These are phyloP conservation scores for Mirza zaza DNA, from an alignment of 2,113 vertebrate species.

Conservation along the genomic window DNA sequence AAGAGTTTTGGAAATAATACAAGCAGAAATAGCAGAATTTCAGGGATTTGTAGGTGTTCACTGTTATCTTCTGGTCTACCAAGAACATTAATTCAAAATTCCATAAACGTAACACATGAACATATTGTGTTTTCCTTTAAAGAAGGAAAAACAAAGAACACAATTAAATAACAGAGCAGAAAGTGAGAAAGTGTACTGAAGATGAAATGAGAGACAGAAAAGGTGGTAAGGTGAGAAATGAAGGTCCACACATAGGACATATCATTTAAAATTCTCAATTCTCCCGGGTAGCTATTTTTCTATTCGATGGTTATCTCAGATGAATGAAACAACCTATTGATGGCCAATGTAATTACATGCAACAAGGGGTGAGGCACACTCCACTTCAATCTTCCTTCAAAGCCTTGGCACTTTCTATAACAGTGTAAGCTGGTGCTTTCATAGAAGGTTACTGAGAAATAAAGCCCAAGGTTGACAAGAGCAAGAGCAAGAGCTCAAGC, in stretches of 20 bases:
- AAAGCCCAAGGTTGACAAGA: neutral
- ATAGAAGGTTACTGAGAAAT: neutral
- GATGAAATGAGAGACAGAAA: neutral
- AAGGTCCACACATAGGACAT: neutral
- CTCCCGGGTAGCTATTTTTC: neutral
- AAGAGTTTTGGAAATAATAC: neutral
- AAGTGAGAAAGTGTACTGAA: neutral
- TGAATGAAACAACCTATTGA: neutral
- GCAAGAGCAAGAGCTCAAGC: too few relatives aligned
- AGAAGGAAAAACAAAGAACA: neutral
- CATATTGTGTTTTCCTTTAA: neutral
- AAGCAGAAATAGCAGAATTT: neutral
- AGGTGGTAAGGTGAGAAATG: neutral
- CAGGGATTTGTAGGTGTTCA: neutral
- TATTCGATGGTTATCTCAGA: neutral
- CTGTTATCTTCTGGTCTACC: neutral
- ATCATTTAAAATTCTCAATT: fast-evolving
- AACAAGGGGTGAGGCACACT: neutral
- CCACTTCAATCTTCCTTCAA: neutral
- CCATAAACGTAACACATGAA: neutral
- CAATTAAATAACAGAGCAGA: neutral
- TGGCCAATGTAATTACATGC: neutral
- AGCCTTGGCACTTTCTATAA: neutral
- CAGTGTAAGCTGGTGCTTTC: neutral
- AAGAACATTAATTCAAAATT: neutral